Conservation (phyloP, 1,140 invertebrate species). For the Lepidurus couesii region DNA sequence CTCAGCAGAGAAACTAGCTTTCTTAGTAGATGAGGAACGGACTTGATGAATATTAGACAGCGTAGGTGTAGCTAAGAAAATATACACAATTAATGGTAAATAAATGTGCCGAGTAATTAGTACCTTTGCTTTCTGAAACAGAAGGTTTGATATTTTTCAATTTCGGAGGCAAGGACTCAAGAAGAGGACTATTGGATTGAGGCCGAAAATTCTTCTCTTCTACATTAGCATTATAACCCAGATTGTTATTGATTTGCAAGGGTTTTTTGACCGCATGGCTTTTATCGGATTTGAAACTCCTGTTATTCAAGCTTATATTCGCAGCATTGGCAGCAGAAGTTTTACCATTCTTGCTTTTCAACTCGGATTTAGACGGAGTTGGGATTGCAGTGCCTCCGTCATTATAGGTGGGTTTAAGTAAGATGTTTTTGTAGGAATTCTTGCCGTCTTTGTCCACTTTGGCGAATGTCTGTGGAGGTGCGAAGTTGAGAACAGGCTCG, state of each 20-base stretch:
- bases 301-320: constrained; percentile 38
- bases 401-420: constrained; percentile 1
- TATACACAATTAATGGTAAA: constrained; percentile 19
- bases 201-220: constrained; percentile 28
- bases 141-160: neutral
- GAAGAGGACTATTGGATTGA: constrained; percentile 14
- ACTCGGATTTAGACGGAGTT: neutral
- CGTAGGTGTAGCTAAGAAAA: neutral
- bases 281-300: constrained; percentile 33
- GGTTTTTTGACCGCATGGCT: constrained; percentile 37
- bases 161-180: neutral
- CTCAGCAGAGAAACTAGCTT: constrained; percentile 11
- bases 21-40: neutral
- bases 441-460: constrained; percentile 12
- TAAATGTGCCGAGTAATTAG: constrained; percentile 23
- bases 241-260: constrained; percentile 48
- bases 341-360: constrained; percentile 28
- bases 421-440: neutral
- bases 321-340: neutral
- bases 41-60: neutral
- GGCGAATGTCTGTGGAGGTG: constrained; percentile 22
- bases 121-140: constrained; percentile 19
- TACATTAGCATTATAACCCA: constrained; percentile 39
- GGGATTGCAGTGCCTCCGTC: constrained; percentile 6
- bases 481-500: neutral